Base-by-base conservation (phyloP, 2,797 vertebrate genomes). In the Podargus strigoides region DNA sequence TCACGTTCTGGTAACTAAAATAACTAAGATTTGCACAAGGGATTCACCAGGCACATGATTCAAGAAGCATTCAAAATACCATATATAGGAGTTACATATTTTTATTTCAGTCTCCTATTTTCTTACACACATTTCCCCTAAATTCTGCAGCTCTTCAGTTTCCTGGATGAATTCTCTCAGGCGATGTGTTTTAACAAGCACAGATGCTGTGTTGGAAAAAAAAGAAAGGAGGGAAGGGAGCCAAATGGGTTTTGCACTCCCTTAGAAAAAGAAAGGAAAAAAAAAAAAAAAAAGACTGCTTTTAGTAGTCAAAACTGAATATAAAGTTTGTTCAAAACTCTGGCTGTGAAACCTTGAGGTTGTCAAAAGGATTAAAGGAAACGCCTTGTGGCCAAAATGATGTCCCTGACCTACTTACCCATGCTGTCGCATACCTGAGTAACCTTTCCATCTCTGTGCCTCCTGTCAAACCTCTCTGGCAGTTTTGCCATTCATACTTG, bases 191-290 rank as follows among this genome's bases (percentile, higher is more conserved):
- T 95, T 89, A 73, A 89, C 58, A 95, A 94, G 81, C 80, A 94
- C 78, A 90, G 91, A 86, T 94, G 90, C 89, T 94, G 80, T 75
- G 49, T 85, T 83, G 50, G 36, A n/a, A 80, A 94, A 94, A 93
- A 82, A 73, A 88, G 39, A 77, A 93, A 59, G 42, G 68, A 89
- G 41, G 85, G 72, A 91, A 85, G 46, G 34, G 56, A 93, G 79
- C 90, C 89, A 89, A 83, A 34, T 56, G 42, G 69, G 52, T 93
- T 69, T 90, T 82, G 34, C 73, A 53, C 59, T 91, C 76, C 59
- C 74, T 52, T 23, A 21, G 50, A 55, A 46, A 78, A 67, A 34
- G 19, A 8, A 7, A 2, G 3, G 0, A 0, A 0, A 5, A 53
- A 30, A 53, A 46, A 56, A 21, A 20, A 75, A 30, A 53, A 53